phyloP scores from a whole-genome alignment of 2,888 invertebrate species.

The Platycheirus albimanus region DNA sequence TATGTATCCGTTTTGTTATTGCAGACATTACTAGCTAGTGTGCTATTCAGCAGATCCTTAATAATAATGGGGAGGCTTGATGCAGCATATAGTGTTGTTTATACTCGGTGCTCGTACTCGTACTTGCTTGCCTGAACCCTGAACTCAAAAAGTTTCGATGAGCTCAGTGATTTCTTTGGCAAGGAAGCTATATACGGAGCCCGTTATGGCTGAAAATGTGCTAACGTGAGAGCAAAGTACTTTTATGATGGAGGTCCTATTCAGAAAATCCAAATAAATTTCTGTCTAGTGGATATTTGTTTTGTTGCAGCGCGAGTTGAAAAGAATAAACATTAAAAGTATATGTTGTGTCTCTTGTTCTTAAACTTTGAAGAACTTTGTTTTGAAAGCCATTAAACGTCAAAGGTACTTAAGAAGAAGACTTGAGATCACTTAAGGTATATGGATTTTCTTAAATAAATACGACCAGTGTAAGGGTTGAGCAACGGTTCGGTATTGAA shows the following conservation, averaged over 20 bases:
- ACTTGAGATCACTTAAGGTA: too few species aligned
- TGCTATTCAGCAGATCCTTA: slow-evolving; percentile 70
- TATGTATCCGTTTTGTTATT: slow-evolving; percentile 71
- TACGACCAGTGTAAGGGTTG: too few species aligned
- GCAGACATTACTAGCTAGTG: slow-evolving; percentile 67
- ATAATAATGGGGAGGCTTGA: slow-evolving; percentile 53
- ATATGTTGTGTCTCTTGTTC: slow-evolving; percentile 9
- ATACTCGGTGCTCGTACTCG: too few species aligned
- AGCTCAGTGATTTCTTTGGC: slow-evolving; percentile 43
- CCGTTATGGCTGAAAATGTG: slow-evolving; percentile 13
- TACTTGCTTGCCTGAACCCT: slow-evolving; percentile 24
- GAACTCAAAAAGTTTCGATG: slow-evolving; percentile 56
- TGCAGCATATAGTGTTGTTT: slow-evolving; percentile 20
- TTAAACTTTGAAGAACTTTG: too few species aligned
- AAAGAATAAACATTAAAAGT: slow-evolving; percentile 1
- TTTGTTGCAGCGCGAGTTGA: slow-evolving; percentile 10
- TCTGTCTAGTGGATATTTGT: slow-evolving; percentile 8
- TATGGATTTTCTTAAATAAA: too few species aligned
- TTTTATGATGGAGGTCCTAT: slow-evolving; percentile 28
- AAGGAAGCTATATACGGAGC: background rate
- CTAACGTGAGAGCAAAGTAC: slow-evolving; percentile 10
- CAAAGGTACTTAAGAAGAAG: too few species aligned
- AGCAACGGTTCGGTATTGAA: too few species aligned
- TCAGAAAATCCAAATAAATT: slow-evolving; percentile 49
- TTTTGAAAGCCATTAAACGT: too few species aligned